A percentile compares a stretch with the other conserved stretches of the same genome.
Evolutionary conservation across 2,888 invertebrate species (phyloP).

Genomic region (Agrilus cyanescens): DNA sequence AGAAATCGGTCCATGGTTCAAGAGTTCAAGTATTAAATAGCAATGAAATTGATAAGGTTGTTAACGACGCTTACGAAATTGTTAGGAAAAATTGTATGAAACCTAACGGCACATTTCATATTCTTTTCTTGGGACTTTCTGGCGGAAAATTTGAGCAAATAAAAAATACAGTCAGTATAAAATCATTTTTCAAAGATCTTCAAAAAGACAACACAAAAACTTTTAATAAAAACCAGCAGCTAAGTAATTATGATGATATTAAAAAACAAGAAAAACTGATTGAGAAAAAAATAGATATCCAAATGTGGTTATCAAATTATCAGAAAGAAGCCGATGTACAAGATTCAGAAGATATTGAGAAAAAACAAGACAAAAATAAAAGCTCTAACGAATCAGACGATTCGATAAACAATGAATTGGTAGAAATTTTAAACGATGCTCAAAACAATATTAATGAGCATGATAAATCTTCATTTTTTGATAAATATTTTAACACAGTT

Average conservation of each 20-base stretch:
- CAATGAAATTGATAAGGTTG: slow-evolving; percentile 56
- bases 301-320: slow-evolving; percentile 1
- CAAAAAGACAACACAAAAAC: slow-evolving; percentile 4
- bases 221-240: neutral
- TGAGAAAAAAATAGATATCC: slow-evolving; percentile 4
- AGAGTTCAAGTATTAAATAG: slow-evolving; percentile 48
- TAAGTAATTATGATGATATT: neutral
- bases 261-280: neutral
- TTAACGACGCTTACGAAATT: slow-evolving; percentile 51
- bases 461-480: slow-evolving; percentile 22
- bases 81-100: slow-evolving; percentile 43
- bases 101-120: slow-evolving; percentile 33
- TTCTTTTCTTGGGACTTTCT: slow-evolving; percentile 64
- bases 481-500: slow-evolving; percentile 17
- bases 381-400: slow-evolving; percentile 5
- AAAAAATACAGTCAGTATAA: slow-evolving; percentile 44
- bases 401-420: slow-evolving; percentile 9
- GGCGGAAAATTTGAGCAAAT: slow-evolving; percentile 65
- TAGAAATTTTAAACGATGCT: neutral
- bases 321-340: neutral
- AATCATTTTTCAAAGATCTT: slow-evolving; percentile 43
- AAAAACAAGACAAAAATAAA: neutral
- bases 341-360: neutral
- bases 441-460: slow-evolving; percentile 4
- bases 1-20: slow-evolving; percentile 50